phyloP scores from a whole-genome alignment of 2,888 invertebrate species.

The Pammene aurita region DNA sequence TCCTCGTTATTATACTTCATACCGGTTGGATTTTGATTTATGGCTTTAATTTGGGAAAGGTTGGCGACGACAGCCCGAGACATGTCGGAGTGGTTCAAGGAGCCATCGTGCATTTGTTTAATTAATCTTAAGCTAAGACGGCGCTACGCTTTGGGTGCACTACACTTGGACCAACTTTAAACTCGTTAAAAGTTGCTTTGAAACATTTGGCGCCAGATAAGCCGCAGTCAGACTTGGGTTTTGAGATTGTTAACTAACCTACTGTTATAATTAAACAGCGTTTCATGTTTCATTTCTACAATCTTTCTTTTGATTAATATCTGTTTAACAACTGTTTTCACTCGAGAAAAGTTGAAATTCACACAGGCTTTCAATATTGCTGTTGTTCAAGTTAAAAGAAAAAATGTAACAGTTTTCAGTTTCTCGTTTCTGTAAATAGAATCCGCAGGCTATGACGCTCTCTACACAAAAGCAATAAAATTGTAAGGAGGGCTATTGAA shows the following conservation, averaged over 20 bases:
- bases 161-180: conserved; percentile 81
- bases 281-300: conserved; percentile 61
- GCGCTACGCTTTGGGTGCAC: conserved; percentile 74
- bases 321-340: conserved; percentile 42
- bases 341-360: conserved; percentile 20
- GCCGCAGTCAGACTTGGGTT: conserved; percentile 78
- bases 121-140: conserved; percentile 80
- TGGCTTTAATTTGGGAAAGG: conserved; percentile 81
- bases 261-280: conserved; percentile 78
- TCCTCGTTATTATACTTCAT: conserved; percentile 78
- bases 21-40: conserved; percentile 81
- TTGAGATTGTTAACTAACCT: conserved; percentile 80
- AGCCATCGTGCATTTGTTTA: conserved; percentile 83
- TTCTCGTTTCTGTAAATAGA: conserved; percentile 25
- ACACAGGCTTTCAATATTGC: conserved; percentile 25
- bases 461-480: conserved; percentile 57
- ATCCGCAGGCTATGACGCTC: conserved; percentile 19
- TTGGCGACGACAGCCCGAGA: conserved; percentile 82
- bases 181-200: conserved; percentile 83
- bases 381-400: conserved; percentile 18
- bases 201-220: conserved; percentile 83
- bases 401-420: conserved; percentile 13
- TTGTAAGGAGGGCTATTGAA: conserved; percentile 64
- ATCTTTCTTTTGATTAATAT: conserved; percentile 47
- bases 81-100: conserved; percentile 83